These are phyloP conservation scores for Ecliptopera silaceata DNA, from an alignment of 2,888 invertebrate species.

Conservation along the genomic window DNA sequence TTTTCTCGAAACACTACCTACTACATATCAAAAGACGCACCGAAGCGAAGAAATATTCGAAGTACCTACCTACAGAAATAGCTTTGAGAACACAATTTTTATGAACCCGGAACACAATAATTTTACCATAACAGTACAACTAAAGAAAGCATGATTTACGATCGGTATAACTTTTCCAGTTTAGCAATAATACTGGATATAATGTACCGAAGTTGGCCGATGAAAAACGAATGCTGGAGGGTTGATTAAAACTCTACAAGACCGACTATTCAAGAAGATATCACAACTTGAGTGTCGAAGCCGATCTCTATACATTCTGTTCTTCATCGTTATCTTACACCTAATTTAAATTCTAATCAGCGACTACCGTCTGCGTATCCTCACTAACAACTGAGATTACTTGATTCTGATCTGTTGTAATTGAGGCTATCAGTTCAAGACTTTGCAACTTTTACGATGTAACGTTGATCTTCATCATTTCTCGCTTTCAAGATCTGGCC, in stretches of 20 bases:
- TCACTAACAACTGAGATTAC: constrained; percentile 25
- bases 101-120: constrained; percentile 25
- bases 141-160: constrained; percentile 27
- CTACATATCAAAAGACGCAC: not conserved
- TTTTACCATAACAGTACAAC: constrained; percentile 27
- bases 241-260: constrained; percentile 5
- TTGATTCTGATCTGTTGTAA: constrained; percentile 24
- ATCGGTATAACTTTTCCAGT: constrained; percentile 19
- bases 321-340: not conserved
- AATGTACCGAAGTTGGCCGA: constrained; percentile 19
- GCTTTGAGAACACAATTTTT: constrained; percentile 18
- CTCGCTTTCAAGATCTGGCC: not conserved
- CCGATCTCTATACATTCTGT: not conserved
- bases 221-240: constrained; percentile 13
- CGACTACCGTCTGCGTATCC: constrained; percentile 12
- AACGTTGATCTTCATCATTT: constrained; percentile 9
- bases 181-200: constrained; percentile 20
- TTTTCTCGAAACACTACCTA: not conserved
- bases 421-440: constrained; percentile 30
- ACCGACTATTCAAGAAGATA: not conserved
- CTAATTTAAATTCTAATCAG: constrained; percentile 22
- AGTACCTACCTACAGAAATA: constrained; percentile 14
- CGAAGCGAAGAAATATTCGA: constrained; percentile 6
- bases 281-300: constrained; percentile 2
- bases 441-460: constrained; percentile 14